A percentile compares a stretch with the other conserved stretches of the same genome.
phyloP scores from a whole-genome alignment of 2,888 invertebrate genomes.

The Syrphus vitripennis region DNA sequence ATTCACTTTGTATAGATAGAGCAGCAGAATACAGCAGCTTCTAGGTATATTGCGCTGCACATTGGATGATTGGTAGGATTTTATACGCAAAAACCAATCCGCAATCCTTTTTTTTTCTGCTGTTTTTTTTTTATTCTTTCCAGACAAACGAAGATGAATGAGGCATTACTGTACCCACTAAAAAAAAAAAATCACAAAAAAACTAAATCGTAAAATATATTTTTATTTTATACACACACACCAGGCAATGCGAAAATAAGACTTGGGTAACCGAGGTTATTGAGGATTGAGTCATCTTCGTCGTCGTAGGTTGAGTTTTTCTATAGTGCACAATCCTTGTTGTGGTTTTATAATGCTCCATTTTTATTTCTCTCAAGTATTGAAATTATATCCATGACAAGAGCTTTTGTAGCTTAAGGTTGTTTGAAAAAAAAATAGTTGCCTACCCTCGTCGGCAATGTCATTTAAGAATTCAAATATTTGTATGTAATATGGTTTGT shows the following conservation, averaged over 20 bases:
- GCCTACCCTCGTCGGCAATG: not conserved
- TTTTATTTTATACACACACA: too few relatives aligned
- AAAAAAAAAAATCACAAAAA: not conserved
- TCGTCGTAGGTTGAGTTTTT: not conserved
- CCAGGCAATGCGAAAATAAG: not conserved
- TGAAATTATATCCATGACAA: not conserved
- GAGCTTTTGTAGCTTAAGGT: not conserved
- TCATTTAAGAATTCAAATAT: not conserved
- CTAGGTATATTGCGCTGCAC: not conserved
- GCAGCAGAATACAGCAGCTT: too few relatives aligned
- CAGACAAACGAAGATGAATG: conserved; percentile 19
- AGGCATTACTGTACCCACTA: not conserved
- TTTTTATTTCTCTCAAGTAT: not conserved
- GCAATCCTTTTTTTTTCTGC: not conserved
- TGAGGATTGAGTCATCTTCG: not conserved
- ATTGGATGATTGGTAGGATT: conserved; percentile 41
- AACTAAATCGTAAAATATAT: conserved; percentile 5
- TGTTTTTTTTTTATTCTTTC: not conserved
- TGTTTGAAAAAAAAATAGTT: not conserved
- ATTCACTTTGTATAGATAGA: conserved; percentile 16
- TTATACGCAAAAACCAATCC: conserved; percentile 12
- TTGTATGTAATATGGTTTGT: too few relatives aligned
- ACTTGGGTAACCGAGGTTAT: not conserved
- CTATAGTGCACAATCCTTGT: not conserved
- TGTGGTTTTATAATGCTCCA: not conserved